Evolutionary conservation across 1,140 invertebrate species (phyloP).

Genomic region (Macrobrachium nipponense): DNA sequence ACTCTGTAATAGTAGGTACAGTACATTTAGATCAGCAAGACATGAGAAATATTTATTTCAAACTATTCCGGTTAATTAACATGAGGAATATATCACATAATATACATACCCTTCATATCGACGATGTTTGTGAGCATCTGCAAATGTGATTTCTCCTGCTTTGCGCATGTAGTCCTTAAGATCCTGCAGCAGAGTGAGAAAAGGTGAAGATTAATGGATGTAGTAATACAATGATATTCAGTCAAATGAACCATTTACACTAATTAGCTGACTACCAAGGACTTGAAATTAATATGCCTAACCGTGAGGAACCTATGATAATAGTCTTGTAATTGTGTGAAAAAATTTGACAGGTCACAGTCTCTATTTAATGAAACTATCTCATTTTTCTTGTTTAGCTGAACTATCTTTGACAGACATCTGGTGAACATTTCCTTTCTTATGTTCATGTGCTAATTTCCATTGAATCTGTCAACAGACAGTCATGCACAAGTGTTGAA

Average conservation of each 20-base stretch:
- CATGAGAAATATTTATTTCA: background rate
- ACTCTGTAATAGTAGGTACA: slow-evolving; percentile 65
- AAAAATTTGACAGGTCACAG: too few relatives aligned
- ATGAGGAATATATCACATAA: background rate
- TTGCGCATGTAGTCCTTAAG: slow-evolving; percentile 75
- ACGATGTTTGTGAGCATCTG: slow-evolving; percentile 73
- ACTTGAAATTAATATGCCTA: slow-evolving; percentile 21
- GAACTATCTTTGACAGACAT: too few relatives aligned
- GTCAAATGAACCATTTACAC: slow-evolving; percentile 1
- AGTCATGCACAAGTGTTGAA: too few relatives aligned
- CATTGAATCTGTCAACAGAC: too few relatives aligned
- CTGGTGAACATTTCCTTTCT: too few relatives aligned
- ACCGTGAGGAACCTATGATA: slow-evolving; percentile 8
- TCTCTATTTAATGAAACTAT: too few relatives aligned
- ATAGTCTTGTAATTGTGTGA: background rate
- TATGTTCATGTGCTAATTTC: too few relatives aligned
- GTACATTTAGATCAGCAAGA: background rate
- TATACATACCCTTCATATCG: slow-evolving; percentile 72
- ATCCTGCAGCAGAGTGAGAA: slow-evolving; percentile 64
- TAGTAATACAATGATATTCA: background rate
- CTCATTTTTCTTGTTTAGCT: too few relatives aligned
- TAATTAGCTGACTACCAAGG: slow-evolving; percentile 36
- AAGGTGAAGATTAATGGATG: background rate
- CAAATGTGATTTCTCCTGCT: slow-evolving; percentile 74
- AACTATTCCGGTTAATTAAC: background rate